Conservation (phyloP, 2,113 vertebrate genomes). For the Rhinolophus ferrumequinum region DNA sequence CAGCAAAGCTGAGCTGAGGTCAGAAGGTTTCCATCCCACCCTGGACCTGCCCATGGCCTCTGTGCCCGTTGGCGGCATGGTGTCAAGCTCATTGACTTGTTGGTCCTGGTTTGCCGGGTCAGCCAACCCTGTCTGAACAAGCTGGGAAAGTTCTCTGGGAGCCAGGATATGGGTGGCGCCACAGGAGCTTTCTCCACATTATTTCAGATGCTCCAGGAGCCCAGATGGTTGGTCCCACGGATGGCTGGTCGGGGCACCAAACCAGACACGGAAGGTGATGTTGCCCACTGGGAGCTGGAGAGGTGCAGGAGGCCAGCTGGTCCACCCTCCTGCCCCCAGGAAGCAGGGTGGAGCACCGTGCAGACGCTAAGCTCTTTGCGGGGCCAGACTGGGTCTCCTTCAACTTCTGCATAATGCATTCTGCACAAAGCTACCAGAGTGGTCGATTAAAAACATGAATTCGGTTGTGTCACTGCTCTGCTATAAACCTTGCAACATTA, state of each 20-base stretch:
- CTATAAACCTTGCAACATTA: too few relatives aligned
- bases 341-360: rapidly evolving
- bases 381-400: not conserved
- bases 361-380: not conserved
- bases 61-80: rapidly evolving
- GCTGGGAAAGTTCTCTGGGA: not conserved
- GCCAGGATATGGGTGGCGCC: not conserved
- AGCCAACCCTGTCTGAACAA: not conserved
- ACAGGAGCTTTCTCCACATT: not conserved
- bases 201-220: not conserved
- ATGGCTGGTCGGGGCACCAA: not conserved
- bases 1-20: not conserved
- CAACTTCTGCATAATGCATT: not conserved
- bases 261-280: not conserved
- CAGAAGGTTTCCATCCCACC: not conserved
- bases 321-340: not conserved
- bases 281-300: not conserved
- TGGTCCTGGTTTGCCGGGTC: not conserved
- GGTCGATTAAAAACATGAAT: not conserved
- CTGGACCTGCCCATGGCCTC: too few relatives aligned
- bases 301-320: not conserved
- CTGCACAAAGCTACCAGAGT: not conserved
- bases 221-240: not conserved
- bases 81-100: not conserved
- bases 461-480: rapidly evolving